phyloP scores from a whole-genome alignment of 2,888 invertebrate species.

The Dolichopus griseipennis region DNA sequence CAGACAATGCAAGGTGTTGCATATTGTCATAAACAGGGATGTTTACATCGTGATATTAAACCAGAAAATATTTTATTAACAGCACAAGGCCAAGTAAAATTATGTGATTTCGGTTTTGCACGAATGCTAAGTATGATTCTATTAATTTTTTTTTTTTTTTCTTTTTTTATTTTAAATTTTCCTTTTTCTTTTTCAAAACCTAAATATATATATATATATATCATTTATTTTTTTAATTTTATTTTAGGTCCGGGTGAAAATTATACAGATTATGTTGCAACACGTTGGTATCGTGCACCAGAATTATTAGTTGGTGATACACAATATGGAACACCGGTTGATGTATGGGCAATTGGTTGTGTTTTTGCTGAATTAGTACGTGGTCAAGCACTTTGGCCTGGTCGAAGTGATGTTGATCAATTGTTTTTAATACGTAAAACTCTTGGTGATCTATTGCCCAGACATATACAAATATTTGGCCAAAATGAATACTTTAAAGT shows the following conservation, averaged over 20 bases:
- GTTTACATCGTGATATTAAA: constrained; percentile 95
- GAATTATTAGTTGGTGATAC: constrained; percentile 96
- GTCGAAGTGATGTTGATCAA: constrained; percentile 97
- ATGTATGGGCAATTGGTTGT: constrained; percentile 97
- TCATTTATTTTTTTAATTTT: not conserved
- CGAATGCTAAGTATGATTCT: constrained; percentile 69
- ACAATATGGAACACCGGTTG: constrained; percentile 78
- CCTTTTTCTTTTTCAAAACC: no score
- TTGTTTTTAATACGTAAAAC: constrained; percentile 91
- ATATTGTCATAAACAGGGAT: constrained; percentile 92
- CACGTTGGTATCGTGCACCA: constrained; percentile 96
- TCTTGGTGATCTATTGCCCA: constrained; percentile 82
- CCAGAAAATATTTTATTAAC: constrained; percentile 97
- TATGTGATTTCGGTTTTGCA: constrained; percentile 97
- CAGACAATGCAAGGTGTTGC: constrained; percentile 92
- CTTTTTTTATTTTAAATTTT: no score
- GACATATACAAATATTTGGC: constrained; percentile 93
- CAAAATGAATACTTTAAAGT: constrained; percentile 81
- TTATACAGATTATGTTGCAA: constrained; percentile 98
- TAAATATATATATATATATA: no score
- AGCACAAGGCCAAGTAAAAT: constrained; percentile 84
- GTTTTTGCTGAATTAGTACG: constrained; percentile 79
- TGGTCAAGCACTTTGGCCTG: constrained; percentile 95
- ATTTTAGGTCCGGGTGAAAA: constrained; percentile 84
- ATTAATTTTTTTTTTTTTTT: no score